These are phyloP conservation scores for Ischnura elegans DNA, from an alignment of 2,888 invertebrate genomes.

Conservation along the genomic window DNA sequence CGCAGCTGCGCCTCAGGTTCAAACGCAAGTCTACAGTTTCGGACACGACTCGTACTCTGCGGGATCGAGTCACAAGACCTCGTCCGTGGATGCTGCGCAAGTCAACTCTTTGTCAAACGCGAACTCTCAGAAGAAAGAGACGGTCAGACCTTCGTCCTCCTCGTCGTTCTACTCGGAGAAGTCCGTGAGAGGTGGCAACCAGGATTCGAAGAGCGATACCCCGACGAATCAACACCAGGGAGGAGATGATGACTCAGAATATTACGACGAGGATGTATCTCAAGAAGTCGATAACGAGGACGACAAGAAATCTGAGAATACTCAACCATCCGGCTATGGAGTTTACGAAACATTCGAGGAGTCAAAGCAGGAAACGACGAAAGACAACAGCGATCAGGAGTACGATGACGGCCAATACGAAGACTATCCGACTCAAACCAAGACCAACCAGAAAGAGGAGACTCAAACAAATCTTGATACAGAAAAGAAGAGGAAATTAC, in stretches of 20 bases:
- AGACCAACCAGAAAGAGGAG: not conserved
- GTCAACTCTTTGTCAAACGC: not conserved
- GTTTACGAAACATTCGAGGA: not conserved
- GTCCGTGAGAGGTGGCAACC: not conserved
- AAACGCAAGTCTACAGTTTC: not conserved
- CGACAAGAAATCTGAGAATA: not conserved
- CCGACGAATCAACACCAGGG: not conserved
- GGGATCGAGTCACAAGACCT: not conserved
- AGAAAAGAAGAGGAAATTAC: not conserved
- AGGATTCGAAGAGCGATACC: not conserved
- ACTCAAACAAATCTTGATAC: not conserved
- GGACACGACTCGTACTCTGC: not conserved
- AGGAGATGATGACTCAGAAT: not conserved
- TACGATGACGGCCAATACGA: not conserved
- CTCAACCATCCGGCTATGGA: not conserved
- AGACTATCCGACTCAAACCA: not conserved
- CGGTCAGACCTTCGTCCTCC: not conserved
- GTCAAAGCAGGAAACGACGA: not conserved
- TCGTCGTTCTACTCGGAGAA: slow-evolving; percentile 11
- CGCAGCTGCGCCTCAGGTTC: not conserved
- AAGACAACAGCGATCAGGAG: slow-evolving; percentile 18
- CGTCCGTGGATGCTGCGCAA: not conserved
- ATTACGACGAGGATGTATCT: slow-evolving; percentile 23
- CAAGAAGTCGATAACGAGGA: not conserved
- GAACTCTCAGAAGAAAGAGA: not conserved